Evolutionary conservation across 2,888 invertebrate genomes (phyloP).

Genomic region (Xanthorhoe designata): DNA sequence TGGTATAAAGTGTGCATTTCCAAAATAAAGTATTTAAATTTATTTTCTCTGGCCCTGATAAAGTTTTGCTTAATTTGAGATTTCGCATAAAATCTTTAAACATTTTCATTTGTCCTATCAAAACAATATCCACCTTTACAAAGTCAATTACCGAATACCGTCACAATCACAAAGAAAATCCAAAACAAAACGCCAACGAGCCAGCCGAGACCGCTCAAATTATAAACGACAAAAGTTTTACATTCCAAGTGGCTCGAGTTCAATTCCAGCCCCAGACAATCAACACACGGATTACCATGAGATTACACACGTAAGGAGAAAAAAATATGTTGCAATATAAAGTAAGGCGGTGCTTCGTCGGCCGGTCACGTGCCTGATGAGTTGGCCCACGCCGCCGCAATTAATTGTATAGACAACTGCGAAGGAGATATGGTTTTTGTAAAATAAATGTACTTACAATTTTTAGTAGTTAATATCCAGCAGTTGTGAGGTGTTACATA

Average conservation of each 20-base stretch:
- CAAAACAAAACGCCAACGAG: conserved; percentile 35
- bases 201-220: conserved; percentile 39
- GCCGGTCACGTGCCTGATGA: conserved; percentile 46
- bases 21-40: too few species aligned
- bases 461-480: too few species aligned
- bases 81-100: too few species aligned
- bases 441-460: background rate
- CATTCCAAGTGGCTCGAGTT: conserved; percentile 42
- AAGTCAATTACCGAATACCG: conserved; percentile 3
- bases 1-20: too few species aligned
- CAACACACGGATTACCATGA: conserved; percentile 47
- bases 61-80: too few species aligned
- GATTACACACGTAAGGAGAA: conserved; percentile 47
- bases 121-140: background rate
- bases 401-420: conserved; percentile 26
- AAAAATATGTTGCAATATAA: conserved; percentile 52
- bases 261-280: conserved; percentile 45
- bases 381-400: conserved; percentile 15
- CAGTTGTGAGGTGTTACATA: background rate
- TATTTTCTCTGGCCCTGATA: too few species aligned
- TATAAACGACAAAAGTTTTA: conserved; percentile 46
- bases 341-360: conserved; percentile 46
- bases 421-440: background rate
- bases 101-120: too few species aligned
- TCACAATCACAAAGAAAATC: conserved; percentile 25